phyloP scores from a whole-genome alignment of 2,113 vertebrate species.

The Passer domesticus region DNA sequence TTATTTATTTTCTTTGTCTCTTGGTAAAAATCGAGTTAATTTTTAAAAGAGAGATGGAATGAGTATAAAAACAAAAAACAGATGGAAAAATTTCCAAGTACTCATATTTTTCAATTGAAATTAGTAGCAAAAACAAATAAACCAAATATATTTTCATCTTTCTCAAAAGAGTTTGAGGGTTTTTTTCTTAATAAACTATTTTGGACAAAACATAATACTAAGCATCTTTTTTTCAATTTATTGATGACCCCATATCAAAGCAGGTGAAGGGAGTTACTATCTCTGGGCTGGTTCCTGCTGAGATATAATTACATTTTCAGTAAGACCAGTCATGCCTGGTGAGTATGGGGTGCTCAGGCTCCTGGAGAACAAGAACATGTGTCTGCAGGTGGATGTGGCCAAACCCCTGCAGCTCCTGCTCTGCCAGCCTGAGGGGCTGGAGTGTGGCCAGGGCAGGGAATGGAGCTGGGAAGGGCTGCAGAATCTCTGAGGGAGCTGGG shows the following conservation, averaged over 20 bases:
- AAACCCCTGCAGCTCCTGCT: neutral
- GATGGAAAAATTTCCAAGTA: neutral
- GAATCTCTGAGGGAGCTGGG: neutral
- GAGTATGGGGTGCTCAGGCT: neutral
- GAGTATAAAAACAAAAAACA: neutral
- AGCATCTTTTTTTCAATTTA: neutral
- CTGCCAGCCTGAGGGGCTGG: neutral
- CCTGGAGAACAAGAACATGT: neutral
- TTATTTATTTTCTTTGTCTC: constrained; percentile 46
- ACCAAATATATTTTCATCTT: neutral
- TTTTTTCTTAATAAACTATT: neutral
- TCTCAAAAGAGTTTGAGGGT: fast-evolving
- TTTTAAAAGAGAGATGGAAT: neutral
- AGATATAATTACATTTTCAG: neutral
- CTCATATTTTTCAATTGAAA: neutral
- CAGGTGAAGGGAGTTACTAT: fast-evolving
- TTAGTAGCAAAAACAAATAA: neutral
- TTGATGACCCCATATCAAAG: neutral
- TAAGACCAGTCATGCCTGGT: fast-evolving
- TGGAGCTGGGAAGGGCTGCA: too few relatives aligned
- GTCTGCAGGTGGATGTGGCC: neutral
- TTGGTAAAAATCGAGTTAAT: neutral
- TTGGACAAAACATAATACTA: neutral
- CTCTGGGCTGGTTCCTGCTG: neutral
- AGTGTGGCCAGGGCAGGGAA: fast-evolving